Percentiles rank a stretch among this genome's conserved stretches.
phyloP scores from a whole-genome alignment of 2,888 invertebrate genomes.

The Tanypteryx hageni region DNA sequence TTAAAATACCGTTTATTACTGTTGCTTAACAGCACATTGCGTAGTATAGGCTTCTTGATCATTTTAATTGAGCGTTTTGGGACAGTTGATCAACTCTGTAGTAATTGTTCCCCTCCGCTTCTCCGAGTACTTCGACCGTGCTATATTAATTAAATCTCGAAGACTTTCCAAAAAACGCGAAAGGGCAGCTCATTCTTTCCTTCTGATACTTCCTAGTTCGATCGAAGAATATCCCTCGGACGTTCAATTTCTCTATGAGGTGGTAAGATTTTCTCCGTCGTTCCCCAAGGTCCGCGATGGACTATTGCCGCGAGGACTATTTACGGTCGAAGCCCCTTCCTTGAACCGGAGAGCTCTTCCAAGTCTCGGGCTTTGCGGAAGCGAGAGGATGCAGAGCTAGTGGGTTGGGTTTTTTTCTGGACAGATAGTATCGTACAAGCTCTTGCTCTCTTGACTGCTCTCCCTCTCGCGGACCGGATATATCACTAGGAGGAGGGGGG shows the following conservation, averaged over 20 bases:
- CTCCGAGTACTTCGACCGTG: neutral
- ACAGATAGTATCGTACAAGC: slow-evolving; percentile 50
- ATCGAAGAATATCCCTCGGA: neutral
- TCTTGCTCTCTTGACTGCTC: slow-evolving; percentile 39
- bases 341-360: slow-evolving; percentile 50
- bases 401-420: slow-evolving; percentile 17
- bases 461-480: slow-evolving; percentile 56
- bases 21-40: neutral
- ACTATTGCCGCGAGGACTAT: neutral
- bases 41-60: neutral
- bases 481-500: slow-evolving; percentile 26
- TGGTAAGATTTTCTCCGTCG: neutral
- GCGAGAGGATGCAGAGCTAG: neutral
- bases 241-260: neutral
- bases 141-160: neutral
- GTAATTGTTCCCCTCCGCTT: neutral
- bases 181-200: neutral
- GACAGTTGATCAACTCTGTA: neutral
- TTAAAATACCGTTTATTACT: no score
- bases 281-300: neutral
- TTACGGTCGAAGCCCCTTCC: slow-evolving; percentile 49
- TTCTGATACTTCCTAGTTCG: neutral
- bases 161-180: slow-evolving; percentile 21
- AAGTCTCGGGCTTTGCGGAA: slow-evolving; percentile 33
- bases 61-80: neutral